Conservation (phyloP, 23 tunicate species). For the Botrylloides violaceus region DNA sequence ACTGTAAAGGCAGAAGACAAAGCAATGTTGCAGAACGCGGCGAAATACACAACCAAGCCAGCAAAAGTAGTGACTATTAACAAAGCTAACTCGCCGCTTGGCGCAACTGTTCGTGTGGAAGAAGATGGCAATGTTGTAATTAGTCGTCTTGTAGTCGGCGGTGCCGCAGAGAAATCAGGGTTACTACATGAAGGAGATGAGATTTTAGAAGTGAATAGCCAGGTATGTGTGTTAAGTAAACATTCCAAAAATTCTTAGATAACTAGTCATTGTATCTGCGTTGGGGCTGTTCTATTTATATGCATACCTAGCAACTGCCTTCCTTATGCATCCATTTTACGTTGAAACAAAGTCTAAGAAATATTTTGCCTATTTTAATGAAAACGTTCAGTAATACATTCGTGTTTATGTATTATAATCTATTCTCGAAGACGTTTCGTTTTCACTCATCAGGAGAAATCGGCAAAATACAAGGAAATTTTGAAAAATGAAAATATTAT, state of each 20-base stretch:
- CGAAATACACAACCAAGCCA: slow-evolving; percentile 58
- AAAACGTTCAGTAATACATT: too few relatives aligned
- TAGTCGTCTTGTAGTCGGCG: slow-evolving; percentile 81
- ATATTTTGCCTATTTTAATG: too few relatives aligned
- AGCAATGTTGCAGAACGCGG: slow-evolving; percentile 33
- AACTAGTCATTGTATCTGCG: not conserved
- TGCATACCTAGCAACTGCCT: slow-evolving; percentile 1
- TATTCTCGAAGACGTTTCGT: too few relatives aligned
- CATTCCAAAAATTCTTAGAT: not conserved
- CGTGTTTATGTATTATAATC: too few relatives aligned
- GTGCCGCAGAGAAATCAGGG: slow-evolving; percentile 52
- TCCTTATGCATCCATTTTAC: not conserved
- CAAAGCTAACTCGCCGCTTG: slow-evolving; percentile 61
- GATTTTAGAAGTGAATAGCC: slow-evolving; percentile 76
- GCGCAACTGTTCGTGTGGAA: slow-evolving; percentile 82
- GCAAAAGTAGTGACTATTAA: slow-evolving; percentile 62
- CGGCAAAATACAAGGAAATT: too few relatives aligned
- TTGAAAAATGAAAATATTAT: too few relatives aligned
- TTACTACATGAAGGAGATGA: slow-evolving; percentile 86
- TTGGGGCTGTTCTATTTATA: not conserved
- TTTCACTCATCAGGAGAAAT: too few relatives aligned
- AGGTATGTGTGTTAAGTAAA: slow-evolving; percentile 14
- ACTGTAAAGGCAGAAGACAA: slow-evolving; percentile 43
- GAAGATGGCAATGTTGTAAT: slow-evolving; percentile 80
- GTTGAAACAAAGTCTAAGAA: too few relatives aligned